Percentiles rank a stretch among this genome's conserved stretches.
These are phyloP conservation scores for Anomalospiza imberbis DNA, from an alignment of 2,797 vertebrate species.

Conservation along the genomic window DNA sequence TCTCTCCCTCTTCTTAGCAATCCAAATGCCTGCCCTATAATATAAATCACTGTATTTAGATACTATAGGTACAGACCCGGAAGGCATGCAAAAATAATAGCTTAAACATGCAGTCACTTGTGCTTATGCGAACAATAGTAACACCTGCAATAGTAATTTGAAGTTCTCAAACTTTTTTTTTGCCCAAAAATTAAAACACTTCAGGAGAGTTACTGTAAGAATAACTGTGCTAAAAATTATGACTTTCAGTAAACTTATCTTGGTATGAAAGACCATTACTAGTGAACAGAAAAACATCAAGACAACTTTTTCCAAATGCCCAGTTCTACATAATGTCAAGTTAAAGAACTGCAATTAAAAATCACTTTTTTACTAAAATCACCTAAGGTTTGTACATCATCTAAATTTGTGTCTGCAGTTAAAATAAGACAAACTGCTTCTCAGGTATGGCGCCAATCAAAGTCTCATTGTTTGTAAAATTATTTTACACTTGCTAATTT, in stretches of 20 bases:
- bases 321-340: not conserved
- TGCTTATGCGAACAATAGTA: not conserved
- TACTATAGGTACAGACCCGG: not conserved
- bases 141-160: not conserved
- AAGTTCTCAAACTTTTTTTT: not conserved
- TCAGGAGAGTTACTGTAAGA: not conserved
- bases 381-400: not conserved
- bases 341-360: not conserved
- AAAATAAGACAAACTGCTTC: not conserved
- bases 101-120: not conserved
- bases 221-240: not conserved
- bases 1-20: not conserved
- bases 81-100: not conserved
- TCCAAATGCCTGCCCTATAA: not conserved
- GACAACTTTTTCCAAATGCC: not conserved
- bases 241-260: not conserved
- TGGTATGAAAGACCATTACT: not conserved
- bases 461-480: not conserved
- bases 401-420: not conserved
- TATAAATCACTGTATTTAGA: not conserved
- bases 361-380: not conserved
- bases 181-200: not conserved
- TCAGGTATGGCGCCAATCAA: not conserved
- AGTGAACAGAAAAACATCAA: not conserved
- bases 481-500: not conserved